These are phyloP conservation scores for Nemurella pictetii DNA, from an alignment of 2,888 invertebrate species.

Conservation along the genomic window DNA sequence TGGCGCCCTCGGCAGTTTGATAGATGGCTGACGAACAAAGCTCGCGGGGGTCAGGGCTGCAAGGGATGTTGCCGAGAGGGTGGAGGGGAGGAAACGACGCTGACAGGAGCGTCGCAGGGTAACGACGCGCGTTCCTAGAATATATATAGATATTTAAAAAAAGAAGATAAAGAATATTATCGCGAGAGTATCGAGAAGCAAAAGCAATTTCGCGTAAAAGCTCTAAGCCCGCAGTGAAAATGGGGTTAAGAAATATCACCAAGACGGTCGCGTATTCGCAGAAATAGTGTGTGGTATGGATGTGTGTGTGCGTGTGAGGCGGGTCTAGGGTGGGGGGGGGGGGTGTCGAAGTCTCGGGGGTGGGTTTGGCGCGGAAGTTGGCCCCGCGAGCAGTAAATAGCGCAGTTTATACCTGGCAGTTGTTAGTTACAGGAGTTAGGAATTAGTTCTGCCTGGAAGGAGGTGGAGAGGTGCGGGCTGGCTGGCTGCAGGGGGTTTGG, in stretches of 20 bases:
- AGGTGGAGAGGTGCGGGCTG: too few species aligned
- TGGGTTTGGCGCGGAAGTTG: neutral
- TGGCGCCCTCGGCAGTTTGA: constrained; percentile 13
- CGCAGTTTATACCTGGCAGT: neutral
- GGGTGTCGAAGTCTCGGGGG: neutral
- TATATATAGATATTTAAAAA: neutral
- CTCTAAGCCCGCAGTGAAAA: neutral
- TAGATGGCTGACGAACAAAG: constrained; percentile 2
- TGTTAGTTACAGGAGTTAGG: neutral
- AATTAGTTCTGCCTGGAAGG: neutral
- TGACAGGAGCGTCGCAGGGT: neutral
- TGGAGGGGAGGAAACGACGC: neutral
- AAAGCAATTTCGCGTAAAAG: neutral
- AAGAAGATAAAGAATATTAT: neutral
- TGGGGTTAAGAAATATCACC: neutral
- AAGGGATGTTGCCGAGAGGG: neutral
- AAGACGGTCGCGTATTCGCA: neutral
- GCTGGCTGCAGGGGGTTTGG: neutral
- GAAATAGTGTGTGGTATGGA: neutral
- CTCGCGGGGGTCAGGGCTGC: neutral
- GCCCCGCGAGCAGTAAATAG: neutral
- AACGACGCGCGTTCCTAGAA: neutral
- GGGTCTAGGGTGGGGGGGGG: too few species aligned
- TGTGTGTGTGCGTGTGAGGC: neutral
- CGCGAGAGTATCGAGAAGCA: neutral